These are phyloP conservation scores for Clavelina lepadiformis DNA, from an alignment of 23 tunicate genomes.

Conservation along the genomic window DNA sequence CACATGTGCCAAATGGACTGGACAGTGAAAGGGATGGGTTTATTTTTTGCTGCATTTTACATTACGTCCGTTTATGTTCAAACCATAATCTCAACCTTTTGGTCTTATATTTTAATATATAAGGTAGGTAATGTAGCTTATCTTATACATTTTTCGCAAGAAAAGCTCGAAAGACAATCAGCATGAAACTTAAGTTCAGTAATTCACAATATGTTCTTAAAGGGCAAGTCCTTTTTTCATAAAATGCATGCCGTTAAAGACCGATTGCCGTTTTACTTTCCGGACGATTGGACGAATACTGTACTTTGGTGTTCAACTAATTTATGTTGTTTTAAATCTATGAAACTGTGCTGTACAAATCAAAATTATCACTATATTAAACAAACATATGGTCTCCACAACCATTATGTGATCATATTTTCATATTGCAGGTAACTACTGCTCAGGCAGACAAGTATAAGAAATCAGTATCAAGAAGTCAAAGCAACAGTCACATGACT, in stretches of 20 bases:
- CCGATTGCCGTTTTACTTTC: no score
- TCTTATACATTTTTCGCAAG: no score
- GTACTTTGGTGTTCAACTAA: no score
- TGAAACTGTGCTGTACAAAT: not conserved
- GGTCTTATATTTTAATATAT: slow-evolving; percentile 46
- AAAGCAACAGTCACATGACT: slow-evolving; percentile 10
- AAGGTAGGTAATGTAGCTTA: slow-evolving; percentile 33
- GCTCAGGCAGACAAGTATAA: slow-evolving; percentile 29
- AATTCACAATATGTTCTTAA: no score
- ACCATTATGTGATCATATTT: no score
- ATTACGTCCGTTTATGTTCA: slow-evolving; percentile 43
- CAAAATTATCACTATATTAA: not conserved
- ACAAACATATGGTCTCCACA: no score
- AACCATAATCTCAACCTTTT: slow-evolving; percentile 22
- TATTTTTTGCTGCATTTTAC: slow-evolving; percentile 53
- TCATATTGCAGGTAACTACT: slow-evolving; percentile 28
- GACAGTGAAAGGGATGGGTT: slow-evolving; percentile 43
- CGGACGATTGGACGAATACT: no score
- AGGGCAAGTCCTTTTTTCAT: not conserved
- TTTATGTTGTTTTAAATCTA: not conserved
- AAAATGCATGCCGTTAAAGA: no score
- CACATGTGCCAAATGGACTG: slow-evolving; percentile 57
- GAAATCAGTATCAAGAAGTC: slow-evolving; percentile 15
- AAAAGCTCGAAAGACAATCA: no score
- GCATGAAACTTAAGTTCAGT: no score